Evolutionary conservation across 2,797 vertebrate species (phyloP), one percentile per base, ranked within the genome.

Genomic region (Agapornis canus): DNA sequence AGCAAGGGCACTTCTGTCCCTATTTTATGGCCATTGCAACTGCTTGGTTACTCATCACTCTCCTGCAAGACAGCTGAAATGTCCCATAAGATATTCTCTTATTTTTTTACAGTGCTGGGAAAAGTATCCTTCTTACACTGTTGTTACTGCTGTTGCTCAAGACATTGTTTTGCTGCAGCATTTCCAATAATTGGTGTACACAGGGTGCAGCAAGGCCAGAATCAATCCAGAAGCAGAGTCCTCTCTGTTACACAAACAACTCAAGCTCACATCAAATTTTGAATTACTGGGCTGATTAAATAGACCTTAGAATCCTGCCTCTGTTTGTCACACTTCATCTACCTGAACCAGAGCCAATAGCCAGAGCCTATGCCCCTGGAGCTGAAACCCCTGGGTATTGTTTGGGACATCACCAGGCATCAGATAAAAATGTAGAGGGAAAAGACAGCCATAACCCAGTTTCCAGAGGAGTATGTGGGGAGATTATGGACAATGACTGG

Each of bases 251-350:
- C 11, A 4, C 15, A n/a, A 80, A 39, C 31, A 56, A 11, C 43
- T 82, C 63, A 5, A 79, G 35, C 51, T 87, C 48, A 73, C 21
- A 54, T 60, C 27, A 70, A 54, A 63, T 23, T 73, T 26, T 69
- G 49, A 69, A 48, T 26, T 54, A 63, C 42, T 49, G 26, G 35
- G 9, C 27, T 94, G 37, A 64, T 90, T 66, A 92, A 89, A 88
- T 8, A 47, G 29, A 65, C 56, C 25, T 85, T 56, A 43, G 76
- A 82, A 43, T 40, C 43, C 75, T 63, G 11, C 35, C 60, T 89
- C 35, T 49, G 39, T 35, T 72, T 45, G 47, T 35, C 31, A 9
- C n/a, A n/a, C 17, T 59, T 32, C 10, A 21, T 21, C 10, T 17
- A 26, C 11, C 25, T 79, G 61, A 88, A 35, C 7, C 35, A 45